Evolutionary conservation across 1,140 invertebrate species (phyloP).

Genomic region (Rhynchophorus ferrugineus): DNA sequence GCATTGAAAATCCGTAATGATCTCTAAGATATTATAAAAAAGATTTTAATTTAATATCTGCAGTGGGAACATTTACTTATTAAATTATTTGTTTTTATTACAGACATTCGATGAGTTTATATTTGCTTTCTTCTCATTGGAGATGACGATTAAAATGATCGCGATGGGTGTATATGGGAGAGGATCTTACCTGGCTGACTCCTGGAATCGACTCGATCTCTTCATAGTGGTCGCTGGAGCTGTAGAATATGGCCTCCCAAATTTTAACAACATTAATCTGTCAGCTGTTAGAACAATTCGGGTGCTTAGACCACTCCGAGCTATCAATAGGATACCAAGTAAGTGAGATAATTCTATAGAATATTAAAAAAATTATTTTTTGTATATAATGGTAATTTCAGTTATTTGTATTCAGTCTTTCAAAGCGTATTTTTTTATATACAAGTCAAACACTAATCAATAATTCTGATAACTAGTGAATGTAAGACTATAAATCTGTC

Average conservation of each 20-base stretch:
- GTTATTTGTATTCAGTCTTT: too few relatives aligned
- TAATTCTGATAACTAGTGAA: too few relatives aligned
- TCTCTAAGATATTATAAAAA: too few relatives aligned
- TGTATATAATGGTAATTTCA: background rate
- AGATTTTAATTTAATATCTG: too few relatives aligned
- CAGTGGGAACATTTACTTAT: too few relatives aligned
- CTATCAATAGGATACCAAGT: slow-evolving; percentile 99
- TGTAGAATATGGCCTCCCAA: slow-evolving; percentile 84
- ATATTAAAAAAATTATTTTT: background rate
- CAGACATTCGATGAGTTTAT: slow-evolving; percentile 97
- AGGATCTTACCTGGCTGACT: slow-evolving; percentile 91
- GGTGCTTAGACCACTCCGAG: slow-evolving; percentile 88
- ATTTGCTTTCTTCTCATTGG: slow-evolving; percentile 93
- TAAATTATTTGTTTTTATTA: slow-evolving; percentile 32
- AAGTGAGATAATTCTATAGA: slow-evolving; percentile 48
- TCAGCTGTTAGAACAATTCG: slow-evolving; percentile 96
- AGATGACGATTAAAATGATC: slow-evolving; percentile 97
- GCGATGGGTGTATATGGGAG: slow-evolving; percentile 97
- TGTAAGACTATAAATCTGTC: too few relatives aligned
- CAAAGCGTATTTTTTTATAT: too few relatives aligned
- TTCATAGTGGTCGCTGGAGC: slow-evolving; percentile 96
- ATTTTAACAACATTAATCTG: slow-evolving; percentile 96
- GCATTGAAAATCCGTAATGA: too few relatives aligned
- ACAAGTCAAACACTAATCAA: too few relatives aligned
- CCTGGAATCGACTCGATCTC: slow-evolving; percentile 97